phyloP scores from a whole-genome alignment of 2,797 vertebrate genomes.

The Gallirallus australis region DNA sequence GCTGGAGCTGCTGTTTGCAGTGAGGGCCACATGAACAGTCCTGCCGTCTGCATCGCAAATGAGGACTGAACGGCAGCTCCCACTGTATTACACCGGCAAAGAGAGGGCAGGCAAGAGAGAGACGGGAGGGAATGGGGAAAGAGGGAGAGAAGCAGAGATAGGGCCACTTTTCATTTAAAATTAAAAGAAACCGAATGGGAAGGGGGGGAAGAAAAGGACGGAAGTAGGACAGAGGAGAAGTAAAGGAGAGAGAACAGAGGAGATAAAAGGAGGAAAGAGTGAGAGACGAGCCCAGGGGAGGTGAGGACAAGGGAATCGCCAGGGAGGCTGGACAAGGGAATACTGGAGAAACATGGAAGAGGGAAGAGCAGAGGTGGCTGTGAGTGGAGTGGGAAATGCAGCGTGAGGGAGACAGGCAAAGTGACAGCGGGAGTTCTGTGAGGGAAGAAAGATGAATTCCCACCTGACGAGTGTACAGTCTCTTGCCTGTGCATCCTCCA shows the following conservation, averaged over 20 bases:
- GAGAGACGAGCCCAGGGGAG: neutral
- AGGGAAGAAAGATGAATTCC: too few species aligned
- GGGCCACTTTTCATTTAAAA: neutral
- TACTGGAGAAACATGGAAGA: too few species aligned
- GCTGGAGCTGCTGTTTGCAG: slow-evolving; percentile 30
- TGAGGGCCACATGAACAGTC: neutral
- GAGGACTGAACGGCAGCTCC: neutral
- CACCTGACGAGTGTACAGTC: too few species aligned
- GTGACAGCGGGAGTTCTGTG: too few species aligned
- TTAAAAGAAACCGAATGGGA: neutral
- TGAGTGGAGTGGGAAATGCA: too few species aligned
- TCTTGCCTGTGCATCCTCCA: too few species aligned
- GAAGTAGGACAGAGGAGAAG: neutral
- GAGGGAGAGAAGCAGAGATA: neutral
- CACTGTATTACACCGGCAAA: neutral
- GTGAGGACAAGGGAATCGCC: neutral
- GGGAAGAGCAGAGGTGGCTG: too few species aligned
- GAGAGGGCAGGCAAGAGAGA: neutral
- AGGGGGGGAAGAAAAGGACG: neutral
- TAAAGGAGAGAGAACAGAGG: neutral
- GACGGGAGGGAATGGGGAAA: neutral
- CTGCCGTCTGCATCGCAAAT: neutral
- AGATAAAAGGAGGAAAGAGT: neutral
- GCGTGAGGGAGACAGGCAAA: too few species aligned
- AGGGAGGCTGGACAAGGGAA: too few species aligned